Conservation (phyloP, 2,797 vertebrate genomes). For the Sebastolobus altivelis region DNA sequence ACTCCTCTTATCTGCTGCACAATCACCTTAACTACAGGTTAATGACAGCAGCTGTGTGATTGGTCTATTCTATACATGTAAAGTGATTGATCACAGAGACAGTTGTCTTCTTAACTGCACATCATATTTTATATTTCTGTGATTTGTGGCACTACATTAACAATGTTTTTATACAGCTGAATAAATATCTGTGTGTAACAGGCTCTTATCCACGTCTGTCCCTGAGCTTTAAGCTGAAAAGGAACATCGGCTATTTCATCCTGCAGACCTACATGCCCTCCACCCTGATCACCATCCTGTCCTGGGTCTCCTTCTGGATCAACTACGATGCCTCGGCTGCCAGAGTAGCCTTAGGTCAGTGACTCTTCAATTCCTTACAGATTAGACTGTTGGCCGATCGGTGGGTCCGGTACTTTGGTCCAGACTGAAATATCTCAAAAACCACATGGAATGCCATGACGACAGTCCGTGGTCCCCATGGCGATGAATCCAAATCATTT, state of each 20-base stretch:
- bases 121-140: background rate
- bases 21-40: background rate
- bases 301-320: slow-evolving; percentile 98
- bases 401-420: background rate
- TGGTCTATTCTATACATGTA: background rate
- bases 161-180: background rate
- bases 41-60: background rate
- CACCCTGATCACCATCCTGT: slow-evolving; percentile 94
- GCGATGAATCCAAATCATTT: background rate
- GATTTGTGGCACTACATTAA: background rate
- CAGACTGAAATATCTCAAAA: background rate
- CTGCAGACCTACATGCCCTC: slow-evolving; percentile 97
- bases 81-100: background rate
- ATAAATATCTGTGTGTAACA: slow-evolving; percentile 59
- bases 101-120: background rate
- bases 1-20: background rate
- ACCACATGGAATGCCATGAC: background rate
- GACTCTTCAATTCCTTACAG: background rate
- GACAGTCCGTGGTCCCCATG: background rate
- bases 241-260: slow-evolving; percentile 98
- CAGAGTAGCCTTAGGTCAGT: slow-evolving; percentile 94
- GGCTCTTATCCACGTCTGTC: slow-evolving; percentile 94
- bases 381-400: background rate
- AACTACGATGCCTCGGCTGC: slow-evolving; percentile 96
- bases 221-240: slow-evolving; percentile 94